phyloP scores from a whole-genome alignment of 2,797 vertebrate genomes.

The Mycteria americana region DNA sequence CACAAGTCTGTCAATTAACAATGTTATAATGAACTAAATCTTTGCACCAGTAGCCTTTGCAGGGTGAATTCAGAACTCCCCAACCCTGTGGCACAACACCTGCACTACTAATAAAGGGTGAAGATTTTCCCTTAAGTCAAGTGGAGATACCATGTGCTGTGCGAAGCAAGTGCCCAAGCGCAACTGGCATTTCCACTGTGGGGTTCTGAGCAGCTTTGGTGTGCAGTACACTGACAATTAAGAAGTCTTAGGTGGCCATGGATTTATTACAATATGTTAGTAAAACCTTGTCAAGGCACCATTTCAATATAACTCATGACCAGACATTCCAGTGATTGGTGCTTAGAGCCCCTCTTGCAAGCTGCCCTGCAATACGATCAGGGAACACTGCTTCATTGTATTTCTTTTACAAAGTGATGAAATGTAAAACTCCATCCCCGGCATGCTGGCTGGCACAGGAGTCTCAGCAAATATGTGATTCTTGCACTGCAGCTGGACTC shows the following conservation, averaged over 20 bases:
- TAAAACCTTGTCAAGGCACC: slow-evolving; percentile 13
- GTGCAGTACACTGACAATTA: neutral
- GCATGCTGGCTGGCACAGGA: slow-evolving; percentile 27
- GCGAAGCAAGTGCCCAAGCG: neutral
- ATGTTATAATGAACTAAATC: slow-evolving; percentile 44
- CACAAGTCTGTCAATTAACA: slow-evolving; percentile 55
- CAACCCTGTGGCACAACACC: slow-evolving; percentile 11
- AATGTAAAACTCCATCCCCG: slow-evolving; percentile 31
- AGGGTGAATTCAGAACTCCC: slow-evolving; percentile 17
- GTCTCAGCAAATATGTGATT: slow-evolving; percentile 56
- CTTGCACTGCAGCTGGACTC: slow-evolving; percentile 56
- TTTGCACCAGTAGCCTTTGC: slow-evolving; percentile 1
- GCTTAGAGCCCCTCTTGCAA: slow-evolving; percentile 5
- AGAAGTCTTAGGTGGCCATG: neutral
- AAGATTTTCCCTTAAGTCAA: neutral
- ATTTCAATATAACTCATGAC: neutral
- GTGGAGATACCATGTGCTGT: neutral
- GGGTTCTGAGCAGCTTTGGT: neutral
- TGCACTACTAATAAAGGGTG: slow-evolving; percentile 10
- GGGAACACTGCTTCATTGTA: slow-evolving; percentile 45
- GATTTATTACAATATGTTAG: slow-evolving; percentile 22
- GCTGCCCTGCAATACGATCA: slow-evolving; percentile 3
- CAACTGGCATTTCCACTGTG: neutral
- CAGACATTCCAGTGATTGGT: slow-evolving; percentile 8
- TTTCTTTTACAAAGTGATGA: slow-evolving; percentile 56